Percentiles rank a stretch among this genome's conserved stretches.
phyloP scores from a whole-genome alignment of 2,797 vertebrate genomes.

The Echeneis naucrates region DNA sequence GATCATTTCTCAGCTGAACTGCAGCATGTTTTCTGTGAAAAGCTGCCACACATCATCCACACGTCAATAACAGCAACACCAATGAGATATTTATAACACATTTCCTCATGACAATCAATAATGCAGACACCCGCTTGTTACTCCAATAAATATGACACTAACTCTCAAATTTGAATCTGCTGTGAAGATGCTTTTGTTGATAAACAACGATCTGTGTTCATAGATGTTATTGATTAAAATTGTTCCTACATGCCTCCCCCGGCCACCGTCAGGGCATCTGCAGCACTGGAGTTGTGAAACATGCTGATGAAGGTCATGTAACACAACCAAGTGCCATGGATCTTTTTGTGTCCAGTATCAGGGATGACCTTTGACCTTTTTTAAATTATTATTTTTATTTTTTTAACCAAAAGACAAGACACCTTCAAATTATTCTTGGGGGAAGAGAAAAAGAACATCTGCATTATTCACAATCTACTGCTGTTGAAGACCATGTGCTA shows the following conservation, averaged over 20 bases:
- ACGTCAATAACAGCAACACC: neutral
- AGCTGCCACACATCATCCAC: neutral
- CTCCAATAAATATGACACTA: constrained; percentile 1
- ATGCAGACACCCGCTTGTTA: neutral
- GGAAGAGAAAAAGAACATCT: neutral
- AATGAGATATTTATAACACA: neutral
- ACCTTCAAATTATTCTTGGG: neutral
- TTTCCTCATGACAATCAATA: neutral
- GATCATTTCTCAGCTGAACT: neutral
- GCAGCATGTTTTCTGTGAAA: neutral
- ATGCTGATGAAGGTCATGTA: constrained; percentile 4
- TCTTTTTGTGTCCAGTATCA: neutral
- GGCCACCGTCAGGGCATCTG: neutral
- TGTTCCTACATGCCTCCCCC: neutral
- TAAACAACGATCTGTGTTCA: neutral
- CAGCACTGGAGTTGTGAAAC: neutral
- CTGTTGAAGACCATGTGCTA: neutral
- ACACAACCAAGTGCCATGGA: neutral
- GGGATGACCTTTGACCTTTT: neutral
- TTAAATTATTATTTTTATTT: too few relatives aligned
- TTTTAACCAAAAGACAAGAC: neutral
- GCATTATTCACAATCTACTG: neutral
- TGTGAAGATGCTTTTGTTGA: neutral
- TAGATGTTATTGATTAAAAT: neutral
- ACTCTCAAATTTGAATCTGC: neutral